These are phyloP conservation scores for Apis laboriosa DNA, from an alignment of 1,140 invertebrate genomes.

Conservation along the genomic window DNA sequence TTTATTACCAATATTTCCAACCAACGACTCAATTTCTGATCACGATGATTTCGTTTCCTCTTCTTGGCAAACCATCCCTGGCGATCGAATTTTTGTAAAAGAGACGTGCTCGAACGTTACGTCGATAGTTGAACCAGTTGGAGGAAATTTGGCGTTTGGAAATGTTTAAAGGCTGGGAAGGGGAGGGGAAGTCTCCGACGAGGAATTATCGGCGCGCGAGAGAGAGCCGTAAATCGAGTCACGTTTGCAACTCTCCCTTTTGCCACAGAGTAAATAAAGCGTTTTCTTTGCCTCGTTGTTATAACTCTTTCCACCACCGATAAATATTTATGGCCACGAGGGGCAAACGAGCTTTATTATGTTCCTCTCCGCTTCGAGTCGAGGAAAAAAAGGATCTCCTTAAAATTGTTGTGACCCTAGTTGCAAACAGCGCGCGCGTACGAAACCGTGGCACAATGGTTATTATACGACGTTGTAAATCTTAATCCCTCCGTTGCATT, in stretches of 20 bases:
- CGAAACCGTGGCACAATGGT: slow-evolving; percentile 47
- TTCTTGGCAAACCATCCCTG: too few species aligned
- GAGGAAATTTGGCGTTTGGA: not conserved
- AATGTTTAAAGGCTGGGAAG: slow-evolving; percentile 19
- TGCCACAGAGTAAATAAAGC: slow-evolving; percentile 62
- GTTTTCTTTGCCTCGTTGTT: slow-evolving; percentile 10
- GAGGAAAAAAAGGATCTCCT: slow-evolving; percentile 29
- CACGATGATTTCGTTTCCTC: too few species aligned
- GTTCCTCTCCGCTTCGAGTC: slow-evolving; percentile 35
- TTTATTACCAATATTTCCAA: too few species aligned
- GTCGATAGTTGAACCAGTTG: too few species aligned
- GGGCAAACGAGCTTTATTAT: slow-evolving; percentile 56
- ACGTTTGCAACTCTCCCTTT: slow-evolving; percentile 32
- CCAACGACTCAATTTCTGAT: too few species aligned
- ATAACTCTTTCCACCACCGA: slow-evolving; percentile 45
- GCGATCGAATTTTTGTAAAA: too few species aligned
- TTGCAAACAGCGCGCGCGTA: slow-evolving; percentile 11
- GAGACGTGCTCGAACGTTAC: too few species aligned
- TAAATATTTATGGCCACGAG: slow-evolving; percentile 60
- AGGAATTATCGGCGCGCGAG: slow-evolving; percentile 49
- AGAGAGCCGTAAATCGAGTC: slow-evolving; percentile 50
- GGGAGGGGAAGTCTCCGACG: not conserved
- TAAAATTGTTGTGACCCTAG: slow-evolving; percentile 48
- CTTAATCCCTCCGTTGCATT: slow-evolving; percentile 58
- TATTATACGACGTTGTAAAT: slow-evolving; percentile 63